phyloP scores from a whole-genome alignment of 1,140 invertebrate genomes.

The Neocloeon triangulifer region DNA sequence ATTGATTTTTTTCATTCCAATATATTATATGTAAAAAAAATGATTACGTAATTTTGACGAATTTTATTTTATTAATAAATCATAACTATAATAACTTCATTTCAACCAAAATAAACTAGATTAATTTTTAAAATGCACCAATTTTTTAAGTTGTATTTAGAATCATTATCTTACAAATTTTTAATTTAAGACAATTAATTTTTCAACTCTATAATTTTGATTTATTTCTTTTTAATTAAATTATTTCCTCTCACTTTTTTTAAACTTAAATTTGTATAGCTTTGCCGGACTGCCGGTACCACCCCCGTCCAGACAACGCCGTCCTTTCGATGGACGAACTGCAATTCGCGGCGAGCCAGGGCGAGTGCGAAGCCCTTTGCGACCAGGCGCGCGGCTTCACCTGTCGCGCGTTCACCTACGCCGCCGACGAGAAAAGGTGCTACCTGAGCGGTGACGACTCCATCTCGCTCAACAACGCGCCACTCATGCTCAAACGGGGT shows the following conservation, averaged over 20 bases:
- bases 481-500: constrained; percentile 11
- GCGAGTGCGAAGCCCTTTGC: constrained; percentile 22
- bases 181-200: no score
- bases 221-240: no score
- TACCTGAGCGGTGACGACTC: constrained; percentile 24
- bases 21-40: neutral
- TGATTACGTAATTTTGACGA: neutral
- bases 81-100: no score
- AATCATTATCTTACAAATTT: neutral
- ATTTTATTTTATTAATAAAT: no score
- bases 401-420: constrained; percentile 19
- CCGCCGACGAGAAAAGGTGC: constrained; percentile 17
- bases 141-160: no score
- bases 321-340: constrained; percentile 24
- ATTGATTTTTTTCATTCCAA: no score
- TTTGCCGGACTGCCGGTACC: constrained; percentile 22
- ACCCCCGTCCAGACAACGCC: constrained; percentile 15
- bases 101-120: no score
- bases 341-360: constrained; percentile 19
- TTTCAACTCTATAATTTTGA: no score
- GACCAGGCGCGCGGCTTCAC: constrained; percentile 18
- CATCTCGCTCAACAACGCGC: constrained; percentile 15
- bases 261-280: constrained; percentile 14
- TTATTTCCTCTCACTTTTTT: no score
- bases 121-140: no score